A percentile compares a stretch with the other conserved stretches of the same genome.
phyloP scores from a whole-genome alignment of 2,888 invertebrate genomes.

The Tachystola acroxantha region DNA sequence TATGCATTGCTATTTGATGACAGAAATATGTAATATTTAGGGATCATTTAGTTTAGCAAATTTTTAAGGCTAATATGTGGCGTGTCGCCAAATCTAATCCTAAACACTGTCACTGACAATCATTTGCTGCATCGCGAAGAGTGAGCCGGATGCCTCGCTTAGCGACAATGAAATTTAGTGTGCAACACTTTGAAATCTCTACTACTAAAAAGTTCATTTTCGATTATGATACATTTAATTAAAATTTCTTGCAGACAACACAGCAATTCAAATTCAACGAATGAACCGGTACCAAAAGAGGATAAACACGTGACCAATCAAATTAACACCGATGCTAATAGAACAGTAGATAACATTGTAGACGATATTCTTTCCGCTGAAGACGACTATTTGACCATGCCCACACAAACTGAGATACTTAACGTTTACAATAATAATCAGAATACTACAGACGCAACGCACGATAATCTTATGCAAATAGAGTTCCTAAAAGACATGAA shows the following conservation, averaged over 20 bases:
- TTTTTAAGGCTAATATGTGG: too few relatives aligned
- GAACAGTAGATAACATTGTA: constrained; percentile 63
- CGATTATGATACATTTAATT: too few relatives aligned
- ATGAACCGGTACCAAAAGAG: constrained; percentile 27
- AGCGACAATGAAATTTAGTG: too few relatives aligned
- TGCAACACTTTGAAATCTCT: too few relatives aligned
- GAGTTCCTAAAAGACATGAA: constrained; percentile 66
- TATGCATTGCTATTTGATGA: too few relatives aligned
- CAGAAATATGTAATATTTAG: too few relatives aligned
- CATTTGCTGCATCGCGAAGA: too few relatives aligned
- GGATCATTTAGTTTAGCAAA: too few relatives aligned
- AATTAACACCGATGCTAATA: constrained; percentile 25
- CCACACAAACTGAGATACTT: constrained; percentile 43
- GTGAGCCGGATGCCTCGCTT: too few relatives aligned
- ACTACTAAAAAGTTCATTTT: too few relatives aligned
- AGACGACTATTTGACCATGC: constrained; percentile 61
- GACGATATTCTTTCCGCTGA: constrained; percentile 67
- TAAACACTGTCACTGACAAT: too few relatives aligned
- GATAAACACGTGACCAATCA: constrained; percentile 20
- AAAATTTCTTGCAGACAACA: constrained; percentile 36
- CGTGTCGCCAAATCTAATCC: too few relatives aligned
- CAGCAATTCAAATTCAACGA: constrained; percentile 25
- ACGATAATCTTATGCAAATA: constrained; percentile 59
- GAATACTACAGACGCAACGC: constrained; percentile 30
- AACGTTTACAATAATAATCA: constrained; percentile 37